These are phyloP conservation scores for Chlamydotis undulata DNA, from an alignment of 2,113 vertebrate genomes.

Conservation along the genomic window DNA sequence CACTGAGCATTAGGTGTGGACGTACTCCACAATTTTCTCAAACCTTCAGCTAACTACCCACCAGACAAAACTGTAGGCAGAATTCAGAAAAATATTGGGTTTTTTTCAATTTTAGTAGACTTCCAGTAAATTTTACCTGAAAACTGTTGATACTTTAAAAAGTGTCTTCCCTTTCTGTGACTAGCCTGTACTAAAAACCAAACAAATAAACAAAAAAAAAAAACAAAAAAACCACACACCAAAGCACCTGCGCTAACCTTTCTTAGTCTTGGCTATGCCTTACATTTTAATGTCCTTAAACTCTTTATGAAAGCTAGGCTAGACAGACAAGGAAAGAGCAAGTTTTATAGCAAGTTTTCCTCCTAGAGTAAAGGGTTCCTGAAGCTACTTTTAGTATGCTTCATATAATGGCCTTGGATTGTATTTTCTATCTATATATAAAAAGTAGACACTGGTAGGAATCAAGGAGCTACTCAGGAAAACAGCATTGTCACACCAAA, in stretches of 20 bases:
- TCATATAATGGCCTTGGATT: rapidly evolving
- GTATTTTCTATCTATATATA: rapidly evolving
- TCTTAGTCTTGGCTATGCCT: background rate
- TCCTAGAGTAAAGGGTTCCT: background rate
- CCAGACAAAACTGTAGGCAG: background rate
- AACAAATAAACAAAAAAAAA: background rate
- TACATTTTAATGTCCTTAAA: background rate
- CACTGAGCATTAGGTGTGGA: rapidly evolving
- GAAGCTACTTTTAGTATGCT: background rate
- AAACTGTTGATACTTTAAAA: background rate
- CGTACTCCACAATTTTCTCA: rapidly evolving
- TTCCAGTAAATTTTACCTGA: background rate
- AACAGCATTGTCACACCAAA: background rate
- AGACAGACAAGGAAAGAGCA: background rate
- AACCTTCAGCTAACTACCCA: background rate
- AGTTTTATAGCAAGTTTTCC: background rate
- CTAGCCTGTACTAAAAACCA: background rate
- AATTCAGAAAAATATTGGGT: rapidly evolving
- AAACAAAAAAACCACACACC: too few relatives aligned
- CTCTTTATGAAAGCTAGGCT: too few relatives aligned
- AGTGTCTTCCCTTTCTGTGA: background rate
- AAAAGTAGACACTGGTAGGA: background rate
- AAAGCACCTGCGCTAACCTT: background rate
- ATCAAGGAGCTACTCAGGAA: rapidly evolving
- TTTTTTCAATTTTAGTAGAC: background rate